phyloP scores from a whole-genome alignment of 1,140 invertebrate genomes.

The Coenobita brevimanus region DNA sequence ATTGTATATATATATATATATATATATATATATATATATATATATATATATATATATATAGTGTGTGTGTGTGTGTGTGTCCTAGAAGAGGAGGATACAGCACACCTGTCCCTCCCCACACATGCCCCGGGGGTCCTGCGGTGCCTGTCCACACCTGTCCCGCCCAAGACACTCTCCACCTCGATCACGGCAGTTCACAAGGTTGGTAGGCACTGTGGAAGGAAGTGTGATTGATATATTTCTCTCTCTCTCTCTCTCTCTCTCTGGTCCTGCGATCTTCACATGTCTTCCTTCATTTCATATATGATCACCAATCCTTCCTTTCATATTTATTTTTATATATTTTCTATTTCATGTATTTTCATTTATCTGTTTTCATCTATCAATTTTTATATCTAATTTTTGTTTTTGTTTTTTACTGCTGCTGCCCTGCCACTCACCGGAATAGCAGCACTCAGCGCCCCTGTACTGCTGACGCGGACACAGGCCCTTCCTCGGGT shows the following conservation, averaged over 20 bases:
- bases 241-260: too few relatives aligned
- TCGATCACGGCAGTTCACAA: background rate
- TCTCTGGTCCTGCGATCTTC: background rate
- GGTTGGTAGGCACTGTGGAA: slow-evolving; percentile 25
- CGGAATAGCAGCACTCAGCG: slow-evolving; percentile 17
- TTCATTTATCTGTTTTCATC: too few relatives aligned
- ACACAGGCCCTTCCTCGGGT: slow-evolving; percentile 20
- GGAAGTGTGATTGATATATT: background rate
- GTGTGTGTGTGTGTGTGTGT: too few relatives aligned
- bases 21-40: too few relatives aligned
- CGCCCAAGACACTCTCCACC: background rate
- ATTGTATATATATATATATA: too few relatives aligned
- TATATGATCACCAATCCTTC: background rate
- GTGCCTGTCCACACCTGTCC: background rate
- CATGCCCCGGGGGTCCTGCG: background rate
- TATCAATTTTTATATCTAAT: too few relatives aligned
- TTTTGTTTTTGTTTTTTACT: too few relatives aligned
- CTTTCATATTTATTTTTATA: too few relatives aligned
- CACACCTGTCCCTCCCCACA: background rate
- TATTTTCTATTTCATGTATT: too few relatives aligned
- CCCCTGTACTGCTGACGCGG: slow-evolving; percentile 18
- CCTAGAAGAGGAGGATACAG: slow-evolving; percentile 7
- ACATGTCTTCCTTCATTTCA: background rate
- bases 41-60: too few relatives aligned
- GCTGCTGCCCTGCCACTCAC: background rate